Base-by-base conservation (phyloP, 2,113 vertebrate species). In the Ivindomyrus marchei region DNA sequence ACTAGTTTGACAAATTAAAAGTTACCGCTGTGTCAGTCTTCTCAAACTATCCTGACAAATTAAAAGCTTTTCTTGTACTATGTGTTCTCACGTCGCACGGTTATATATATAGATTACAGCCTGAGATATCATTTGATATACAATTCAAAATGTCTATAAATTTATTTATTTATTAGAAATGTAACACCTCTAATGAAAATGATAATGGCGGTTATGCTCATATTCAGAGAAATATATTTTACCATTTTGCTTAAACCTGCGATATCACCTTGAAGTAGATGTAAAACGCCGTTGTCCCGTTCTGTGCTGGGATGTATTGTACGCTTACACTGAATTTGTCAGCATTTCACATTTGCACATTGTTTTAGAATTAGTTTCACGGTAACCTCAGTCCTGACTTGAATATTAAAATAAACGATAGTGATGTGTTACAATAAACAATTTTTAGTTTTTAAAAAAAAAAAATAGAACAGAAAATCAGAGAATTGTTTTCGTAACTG, bases 1-100 rank as follows among this genome's bases (percentile, higher is more conserved):
- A 70, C 62, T 70, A 70, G 62, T 70, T 70, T 70, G 62, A 70
- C 62, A 70, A 70, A 70, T 70, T 70, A 70, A 70, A 70, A 70
- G 62, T 70, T 70, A 70, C 62, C 62, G 10, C 62, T 27, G 27
- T 31, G 62, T 27, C 62, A 70, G 62, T 70, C 62, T 70, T 70
- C 27, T 70, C 62, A 70, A 31, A 31, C 62, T 13, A 50, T 85
- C 80, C 89, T 89, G 42, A 85, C 83, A 88, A 45, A 39, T 46
- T 83, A 31, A 53, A 45, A 85, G 50, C 36, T 39, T 58, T 45
- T 42, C 42, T 45, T 88, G 36, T 31, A 66, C 62, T 31, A 66
- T 66, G 62, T 70, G 10, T 70, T 70, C 62, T 31, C 62, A 31
- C 62, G 62, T 70, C 27, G n/a, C n/a, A 3, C n/a, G 62, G 62